A percentile compares a stretch with the other conserved stretches of the same genome.
phyloP scores from a whole-genome alignment of 1,140 invertebrate genomes.

The Drosophila baimaii region DNA sequence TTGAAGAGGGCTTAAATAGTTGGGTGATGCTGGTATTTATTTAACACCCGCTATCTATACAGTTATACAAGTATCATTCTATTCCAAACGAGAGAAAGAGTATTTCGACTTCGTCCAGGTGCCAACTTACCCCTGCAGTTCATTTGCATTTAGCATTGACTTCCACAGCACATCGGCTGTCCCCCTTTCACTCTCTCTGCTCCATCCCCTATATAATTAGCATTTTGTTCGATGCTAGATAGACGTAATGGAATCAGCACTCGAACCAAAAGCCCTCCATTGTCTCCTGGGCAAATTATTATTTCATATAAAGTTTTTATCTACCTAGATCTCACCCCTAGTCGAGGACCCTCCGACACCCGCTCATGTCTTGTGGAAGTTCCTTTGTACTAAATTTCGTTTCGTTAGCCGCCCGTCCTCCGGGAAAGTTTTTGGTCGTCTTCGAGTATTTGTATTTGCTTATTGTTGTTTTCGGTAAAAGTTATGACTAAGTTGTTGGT shows the following conservation, averaged over 20 bases:
- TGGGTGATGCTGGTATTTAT: not conserved
- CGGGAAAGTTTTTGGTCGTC: conserved; percentile 34
- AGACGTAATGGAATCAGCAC: conserved; percentile 28
- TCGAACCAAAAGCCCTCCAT: conserved; percentile 16
- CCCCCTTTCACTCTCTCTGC: not conserved
- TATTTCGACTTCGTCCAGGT: not conserved
- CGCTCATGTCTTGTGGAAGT: conserved; percentile 13
- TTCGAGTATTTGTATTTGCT: conserved; percentile 52
- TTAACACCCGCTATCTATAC: not conserved
- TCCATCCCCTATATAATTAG: conserved; percentile 39
- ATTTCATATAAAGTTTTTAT: conserved; percentile 55
- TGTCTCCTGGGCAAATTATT: conserved; percentile 38
- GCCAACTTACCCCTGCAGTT: conserved; percentile 21
- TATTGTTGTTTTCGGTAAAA: conserved; percentile 54
- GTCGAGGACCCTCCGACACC: not conserved
- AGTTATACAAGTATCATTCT: no score
- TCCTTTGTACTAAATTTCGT: conserved; percentile 40
- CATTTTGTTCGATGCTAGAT: conserved; percentile 42
- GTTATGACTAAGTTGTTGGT: conserved; percentile 47
- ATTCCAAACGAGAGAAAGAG: not conserved
- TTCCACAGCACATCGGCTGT: conserved; percentile 53
- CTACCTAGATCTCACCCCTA: conserved; percentile 26
- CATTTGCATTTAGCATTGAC: conserved; percentile 70
- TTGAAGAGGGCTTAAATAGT: not conserved
- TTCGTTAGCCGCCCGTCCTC: conserved; percentile 10